phyloP scores from a whole-genome alignment of 2,797 vertebrate genomes.

The Sebastes variabilis region DNA sequence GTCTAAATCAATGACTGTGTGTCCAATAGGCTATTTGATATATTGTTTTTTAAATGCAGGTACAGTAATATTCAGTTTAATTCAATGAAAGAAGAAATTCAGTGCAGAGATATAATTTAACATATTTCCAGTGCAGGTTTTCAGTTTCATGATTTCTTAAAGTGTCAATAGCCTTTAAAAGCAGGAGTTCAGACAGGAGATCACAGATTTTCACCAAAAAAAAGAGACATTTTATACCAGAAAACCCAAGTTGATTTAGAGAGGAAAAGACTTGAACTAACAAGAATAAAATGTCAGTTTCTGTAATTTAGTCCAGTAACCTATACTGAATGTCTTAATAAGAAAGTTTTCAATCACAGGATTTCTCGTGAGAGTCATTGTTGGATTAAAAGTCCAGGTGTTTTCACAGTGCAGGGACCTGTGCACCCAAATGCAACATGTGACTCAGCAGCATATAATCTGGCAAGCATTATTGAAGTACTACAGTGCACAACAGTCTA shows the following conservation, averaged over 20 bases:
- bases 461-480: not conserved
- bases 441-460: slow-evolving; percentile 10
- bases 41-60: not conserved
- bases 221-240: not conserved
- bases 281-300: not conserved
- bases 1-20: not conserved
- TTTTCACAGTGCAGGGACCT: not conserved
- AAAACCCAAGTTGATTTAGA: not conserved
- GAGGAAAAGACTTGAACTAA: not conserved
- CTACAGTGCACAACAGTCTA: not conserved
- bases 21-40: too few relatives aligned
- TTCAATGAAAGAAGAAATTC: not conserved
- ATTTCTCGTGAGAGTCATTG: not conserved
- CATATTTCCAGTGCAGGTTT: not conserved
- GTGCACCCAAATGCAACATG: not conserved
- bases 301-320: not conserved
- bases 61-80: not conserved
- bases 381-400: not conserved
- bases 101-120: not conserved
- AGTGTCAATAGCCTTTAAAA: not conserved
- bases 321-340: not conserved
- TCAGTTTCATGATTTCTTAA: not conserved
- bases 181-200: not conserved
- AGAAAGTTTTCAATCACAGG: not conserved
- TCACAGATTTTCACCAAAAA: not conserved